Conservation (phyloP, 2,113 vertebrate genomes). For the Malaclemys terrapin region DNA sequence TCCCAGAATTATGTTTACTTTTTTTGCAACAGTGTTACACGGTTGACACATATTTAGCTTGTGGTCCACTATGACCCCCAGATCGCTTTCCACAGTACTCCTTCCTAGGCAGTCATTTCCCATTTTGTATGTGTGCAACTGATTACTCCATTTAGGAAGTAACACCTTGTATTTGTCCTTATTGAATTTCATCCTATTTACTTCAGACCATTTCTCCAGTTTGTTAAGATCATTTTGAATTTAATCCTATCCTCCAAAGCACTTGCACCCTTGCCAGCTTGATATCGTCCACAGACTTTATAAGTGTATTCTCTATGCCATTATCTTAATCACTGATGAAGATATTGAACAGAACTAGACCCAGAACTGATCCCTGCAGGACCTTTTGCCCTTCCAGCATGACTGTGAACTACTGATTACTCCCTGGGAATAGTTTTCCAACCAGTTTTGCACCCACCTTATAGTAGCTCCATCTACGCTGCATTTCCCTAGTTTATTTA, state of each 20-base stretch:
- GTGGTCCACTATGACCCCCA: too few species aligned
- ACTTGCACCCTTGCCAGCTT: neutral
- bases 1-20: neutral
- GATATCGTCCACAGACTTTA: neutral
- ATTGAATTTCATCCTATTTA: neutral
- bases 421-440: neutral
- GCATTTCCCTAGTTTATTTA: neutral
- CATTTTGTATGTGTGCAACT: neutral
- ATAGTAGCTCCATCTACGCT: neutral
- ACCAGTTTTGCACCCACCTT: neutral
- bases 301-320: neutral
- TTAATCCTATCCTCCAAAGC: neutral
- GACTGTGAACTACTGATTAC: neutral
- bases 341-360: neutral
- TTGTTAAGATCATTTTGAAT: neutral
- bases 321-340: neutral
- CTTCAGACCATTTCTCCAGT: neutral
- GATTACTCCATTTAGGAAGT: neutral
- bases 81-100: neutral
- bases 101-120: neutral
- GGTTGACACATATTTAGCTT: neutral
- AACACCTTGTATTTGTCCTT: neutral
- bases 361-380: neutral
- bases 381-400: neutral
- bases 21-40: neutral